A percentile compares a stretch with the other conserved stretches of the same genome.
Conservation (phyloP, 2,113 vertebrate species). For the Notarius quadriscutis region DNA sequence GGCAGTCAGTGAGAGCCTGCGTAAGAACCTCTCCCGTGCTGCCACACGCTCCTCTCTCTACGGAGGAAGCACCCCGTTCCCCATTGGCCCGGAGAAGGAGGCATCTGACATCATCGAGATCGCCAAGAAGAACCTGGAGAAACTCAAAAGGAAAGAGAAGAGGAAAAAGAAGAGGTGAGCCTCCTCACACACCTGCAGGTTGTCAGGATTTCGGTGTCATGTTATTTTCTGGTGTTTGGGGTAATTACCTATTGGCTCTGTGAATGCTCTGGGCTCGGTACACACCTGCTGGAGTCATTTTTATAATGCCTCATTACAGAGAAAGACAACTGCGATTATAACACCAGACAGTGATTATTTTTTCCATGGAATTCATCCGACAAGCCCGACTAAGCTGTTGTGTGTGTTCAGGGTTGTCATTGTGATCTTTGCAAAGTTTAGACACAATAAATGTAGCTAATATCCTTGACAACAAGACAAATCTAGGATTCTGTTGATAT, state of each 20-base stretch:
- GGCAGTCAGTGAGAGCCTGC: conserved; percentile 89
- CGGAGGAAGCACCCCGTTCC: conserved; percentile 74
- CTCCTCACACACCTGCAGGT: neutral
- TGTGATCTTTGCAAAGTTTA: conserved; percentile 9
- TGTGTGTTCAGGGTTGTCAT: neutral
- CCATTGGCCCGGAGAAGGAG: conserved; percentile 83
- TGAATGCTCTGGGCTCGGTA: neutral
- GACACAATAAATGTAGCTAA: neutral
- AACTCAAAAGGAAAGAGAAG: conserved; percentile 91
- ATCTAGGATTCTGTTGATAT: neutral
- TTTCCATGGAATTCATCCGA: conserved; percentile 10
- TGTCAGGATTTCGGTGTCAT: neutral
- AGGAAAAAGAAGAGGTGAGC: conserved; percentile 91
- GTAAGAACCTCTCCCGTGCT: conserved; percentile 85
- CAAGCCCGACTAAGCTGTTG: neutral
- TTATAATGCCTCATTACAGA: conserved; percentile 7
- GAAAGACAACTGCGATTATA: conserved; percentile 26
- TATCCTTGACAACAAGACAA: neutral
- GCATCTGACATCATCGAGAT: conserved; percentile 90
- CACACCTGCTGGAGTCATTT: conserved; percentile 1
- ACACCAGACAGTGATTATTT: conserved; percentile 21
- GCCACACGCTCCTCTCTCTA: conserved; percentile 82
- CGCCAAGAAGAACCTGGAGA: conserved; percentile 94
- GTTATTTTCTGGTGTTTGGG: conserved; percentile 42
- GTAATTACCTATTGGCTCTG: conserved; percentile 41